These are phyloP conservation scores for Suillia variegata DNA, from an alignment of 2,888 invertebrate species.

Conservation along the genomic window DNA sequence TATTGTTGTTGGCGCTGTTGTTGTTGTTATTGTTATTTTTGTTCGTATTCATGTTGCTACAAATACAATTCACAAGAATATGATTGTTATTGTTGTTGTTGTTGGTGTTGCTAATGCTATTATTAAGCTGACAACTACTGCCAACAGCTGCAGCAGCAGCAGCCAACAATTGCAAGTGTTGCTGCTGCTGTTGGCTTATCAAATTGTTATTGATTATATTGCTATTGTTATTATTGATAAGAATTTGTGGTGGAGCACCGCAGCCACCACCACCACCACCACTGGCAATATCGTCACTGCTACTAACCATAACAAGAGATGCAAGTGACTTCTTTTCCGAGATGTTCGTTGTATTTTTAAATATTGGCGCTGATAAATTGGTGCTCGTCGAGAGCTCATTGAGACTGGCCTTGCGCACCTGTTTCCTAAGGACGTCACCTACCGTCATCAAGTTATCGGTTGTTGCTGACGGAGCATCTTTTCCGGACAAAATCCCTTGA, in stretches of 20 bases:
- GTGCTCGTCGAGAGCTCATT: constrained; percentile 8
- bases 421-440: constrained; percentile 16
- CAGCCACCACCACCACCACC: too few species aligned
- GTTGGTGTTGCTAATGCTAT: constrained; percentile 26
- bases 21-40: constrained; percentile 1
- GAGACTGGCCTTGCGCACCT: constrained; percentile 41
- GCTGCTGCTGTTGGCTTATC: constrained; percentile 39
- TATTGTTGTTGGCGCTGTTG: too few species aligned
- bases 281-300: constrained; percentile 43
- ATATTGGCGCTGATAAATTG: too few species aligned
- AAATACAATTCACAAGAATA: too few species aligned
- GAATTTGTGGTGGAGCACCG: constrained; percentile 39
- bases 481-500: constrained; percentile 40
- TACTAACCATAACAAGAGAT: constrained; percentile 59
- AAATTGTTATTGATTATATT: constrained; percentile 48
- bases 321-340: constrained; percentile 57
- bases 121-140: constrained; percentile 21
- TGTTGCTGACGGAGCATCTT: constrained; percentile 16
- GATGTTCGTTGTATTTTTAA: too few species aligned
- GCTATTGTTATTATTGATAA: constrained; percentile 43
- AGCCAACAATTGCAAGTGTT: constrained; percentile 49
- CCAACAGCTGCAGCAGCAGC: constrained; percentile 43
- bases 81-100: constrained; percentile 30
- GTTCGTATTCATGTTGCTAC: constrained; percentile 9
- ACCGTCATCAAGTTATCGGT: constrained; percentile 30